phyloP scores from a whole-genome alignment of 2,888 invertebrate genomes.

The Ectemnius lituratus region DNA sequence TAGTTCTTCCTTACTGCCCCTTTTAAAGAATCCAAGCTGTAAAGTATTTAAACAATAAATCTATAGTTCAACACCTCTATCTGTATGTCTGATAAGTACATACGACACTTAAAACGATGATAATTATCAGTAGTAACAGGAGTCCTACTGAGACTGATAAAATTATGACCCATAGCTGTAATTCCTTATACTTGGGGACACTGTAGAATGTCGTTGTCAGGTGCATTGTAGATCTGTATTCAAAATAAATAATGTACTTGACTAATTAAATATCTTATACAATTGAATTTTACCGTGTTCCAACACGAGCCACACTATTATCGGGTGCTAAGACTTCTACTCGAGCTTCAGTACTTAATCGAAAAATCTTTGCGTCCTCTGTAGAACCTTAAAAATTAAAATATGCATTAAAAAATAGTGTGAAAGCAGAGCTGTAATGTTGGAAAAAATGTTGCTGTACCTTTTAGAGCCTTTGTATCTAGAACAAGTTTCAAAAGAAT shows the following conservation, averaged over 20 bases:
- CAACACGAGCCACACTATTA: slow-evolving; percentile 25
- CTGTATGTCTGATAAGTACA: background rate
- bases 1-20: slow-evolving; percentile 50
- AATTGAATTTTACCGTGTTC: slow-evolving; percentile 44
- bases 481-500: slow-evolving; percentile 54
- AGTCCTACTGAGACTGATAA: slow-evolving; percentile 62
- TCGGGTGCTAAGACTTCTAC: slow-evolving; percentile 55
- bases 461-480: slow-evolving; percentile 50
- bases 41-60: slow-evolving; percentile 18
- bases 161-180: slow-evolving; percentile 62
- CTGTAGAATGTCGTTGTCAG: slow-evolving; percentile 60
- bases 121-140: slow-evolving; percentile 50
- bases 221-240: slow-evolving; percentile 43
- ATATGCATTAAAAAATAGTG: no score
- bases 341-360: slow-evolving; percentile 54
- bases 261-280: background rate
- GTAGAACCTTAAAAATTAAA: slow-evolving; percentile 25
- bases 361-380: slow-evolving; percentile 41
- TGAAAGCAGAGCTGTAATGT: background rate
- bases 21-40: slow-evolving; percentile 65
- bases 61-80: background rate
- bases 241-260: slow-evolving; percentile 6
- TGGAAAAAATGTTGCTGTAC: slow-evolving; percentile 25
- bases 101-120: slow-evolving; percentile 53
- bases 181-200: slow-evolving; percentile 30